Percentiles rank a stretch among this genome's conserved stretches.
Evolutionary conservation across 2,113 vertebrate species (phyloP).

Genomic region (Cygnus atratus): DNA sequence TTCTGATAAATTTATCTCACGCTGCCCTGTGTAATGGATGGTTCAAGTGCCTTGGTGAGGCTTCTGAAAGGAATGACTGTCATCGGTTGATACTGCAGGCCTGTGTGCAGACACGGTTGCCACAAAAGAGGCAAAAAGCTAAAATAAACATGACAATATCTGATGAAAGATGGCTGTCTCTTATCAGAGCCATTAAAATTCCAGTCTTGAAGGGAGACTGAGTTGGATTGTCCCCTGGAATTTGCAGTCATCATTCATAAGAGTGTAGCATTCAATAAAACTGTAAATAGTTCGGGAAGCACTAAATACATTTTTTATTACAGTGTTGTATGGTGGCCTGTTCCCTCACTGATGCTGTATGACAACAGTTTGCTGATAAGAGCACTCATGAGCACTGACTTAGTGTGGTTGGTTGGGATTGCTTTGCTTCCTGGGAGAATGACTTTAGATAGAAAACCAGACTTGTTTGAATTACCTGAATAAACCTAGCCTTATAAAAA

Average conservation of each 20-base stretch:
- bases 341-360: background rate
- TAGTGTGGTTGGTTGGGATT: background rate
- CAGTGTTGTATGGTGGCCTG: background rate
- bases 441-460: background rate
- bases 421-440: constrained; percentile 1
- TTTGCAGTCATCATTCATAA: background rate
- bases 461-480: constrained; percentile 26
- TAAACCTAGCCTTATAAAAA: constrained; percentile 21
- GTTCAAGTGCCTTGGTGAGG: constrained; percentile 48
- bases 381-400: background rate
- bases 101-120: background rate
- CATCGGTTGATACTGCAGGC: constrained; percentile 25
- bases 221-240: constrained; percentile 23
- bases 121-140: constrained; percentile 46
- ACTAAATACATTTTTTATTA: constrained; percentile 36
- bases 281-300: background rate
- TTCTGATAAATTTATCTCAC: constrained; percentile 50
- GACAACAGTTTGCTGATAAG: constrained; percentile 22
- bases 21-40: background rate
- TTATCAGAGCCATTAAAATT: constrained; percentile 69
- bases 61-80: constrained; percentile 61
- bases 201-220: constrained; percentile 18
- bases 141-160: constrained; percentile 55
- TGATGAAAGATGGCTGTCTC: constrained; percentile 48
- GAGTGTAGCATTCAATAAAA: constrained; percentile 26